A percentile compares a stretch with the other conserved stretches of the same genome.
Evolutionary conservation across 2,797 vertebrate genomes (phyloP).

Genomic region (Tamandua tetradactyla): DNA sequence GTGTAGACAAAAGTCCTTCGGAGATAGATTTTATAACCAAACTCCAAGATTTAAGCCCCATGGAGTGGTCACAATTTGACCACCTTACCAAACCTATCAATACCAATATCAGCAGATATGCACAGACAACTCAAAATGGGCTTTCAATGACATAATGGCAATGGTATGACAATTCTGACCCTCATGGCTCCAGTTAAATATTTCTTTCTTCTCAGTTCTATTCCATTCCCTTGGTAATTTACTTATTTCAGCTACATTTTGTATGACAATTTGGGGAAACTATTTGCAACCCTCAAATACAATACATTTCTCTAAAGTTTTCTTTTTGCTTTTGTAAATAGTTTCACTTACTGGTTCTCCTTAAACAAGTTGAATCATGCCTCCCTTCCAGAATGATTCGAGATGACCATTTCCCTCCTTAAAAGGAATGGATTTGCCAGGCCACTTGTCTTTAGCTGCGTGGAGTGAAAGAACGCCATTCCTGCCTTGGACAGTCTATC

Average conservation of each 20-base stretch:
- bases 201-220: neutral
- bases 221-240: neutral
- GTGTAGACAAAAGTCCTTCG: neutral
- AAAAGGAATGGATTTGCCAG: neutral
- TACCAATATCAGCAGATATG: neutral
- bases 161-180: neutral
- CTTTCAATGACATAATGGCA: neutral
- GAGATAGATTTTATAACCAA: neutral
- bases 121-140: slow-evolving; percentile 2
- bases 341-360: slow-evolving; percentile 7
- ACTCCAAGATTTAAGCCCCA: neutral
- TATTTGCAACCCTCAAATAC: slow-evolving; percentile 40
- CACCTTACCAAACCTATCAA: neutral
- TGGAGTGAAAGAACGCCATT: neutral
- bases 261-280: slow-evolving; percentile 1
- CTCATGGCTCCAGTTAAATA: neutral
- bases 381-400: neutral
- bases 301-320: neutral
- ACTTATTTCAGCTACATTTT: slow-evolving; percentile 37
- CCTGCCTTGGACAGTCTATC: too few relatives aligned
- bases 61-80: neutral
- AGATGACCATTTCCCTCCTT: neutral
- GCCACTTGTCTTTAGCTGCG: neutral
- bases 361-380: slow-evolving; percentile 32
- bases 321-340: slow-evolving; percentile 34